Percentiles rank a stretch among this genome's conserved stretches.
These are phyloP conservation scores for Drosophila jambulina DNA, from an alignment of 1,140 invertebrate genomes.

Conservation along the genomic window DNA sequence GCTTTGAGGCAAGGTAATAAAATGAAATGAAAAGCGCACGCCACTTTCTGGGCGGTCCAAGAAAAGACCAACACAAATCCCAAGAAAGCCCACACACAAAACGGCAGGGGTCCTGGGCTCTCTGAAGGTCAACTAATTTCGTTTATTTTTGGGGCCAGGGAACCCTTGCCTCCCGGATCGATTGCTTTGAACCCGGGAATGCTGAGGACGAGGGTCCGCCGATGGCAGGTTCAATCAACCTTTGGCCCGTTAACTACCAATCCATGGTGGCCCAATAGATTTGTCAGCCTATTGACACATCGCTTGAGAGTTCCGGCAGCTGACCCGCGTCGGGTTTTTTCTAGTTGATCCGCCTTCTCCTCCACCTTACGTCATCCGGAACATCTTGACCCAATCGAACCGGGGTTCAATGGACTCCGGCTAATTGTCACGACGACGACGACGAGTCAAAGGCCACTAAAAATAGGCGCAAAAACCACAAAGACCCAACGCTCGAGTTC, in stretches of 20 bases:
- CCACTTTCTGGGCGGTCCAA: constrained; percentile 46
- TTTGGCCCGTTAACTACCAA: constrained; percentile 42
- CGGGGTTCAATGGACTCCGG: constrained; percentile 70
- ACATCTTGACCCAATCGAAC: constrained; percentile 58
- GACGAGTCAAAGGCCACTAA: constrained; percentile 29
- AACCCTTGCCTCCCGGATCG: constrained; percentile 43
- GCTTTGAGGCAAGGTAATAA: constrained; percentile 58
- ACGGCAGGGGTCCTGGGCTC: constrained; percentile 1
- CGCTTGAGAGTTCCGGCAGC: constrained; percentile 64
- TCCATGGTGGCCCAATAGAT: constrained; percentile 48
- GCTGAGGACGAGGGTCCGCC: neutral
- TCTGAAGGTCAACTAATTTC: constrained; percentile 77
- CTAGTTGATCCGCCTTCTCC: constrained; percentile 1
- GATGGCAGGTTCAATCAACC: constrained; percentile 73
- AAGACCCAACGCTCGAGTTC: constrained; percentile 25
- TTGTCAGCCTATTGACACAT: constrained; percentile 61
- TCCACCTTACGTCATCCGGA: constrained; percentile 54
- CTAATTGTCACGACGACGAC: constrained; percentile 59
- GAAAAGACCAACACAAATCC: constrained; percentile 61
- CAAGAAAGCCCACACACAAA: constrained; percentile 35
- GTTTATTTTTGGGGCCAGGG: constrained; percentile 58
- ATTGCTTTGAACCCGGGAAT: constrained; percentile 57
- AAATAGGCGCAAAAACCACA: constrained; percentile 49
- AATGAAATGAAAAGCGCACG: constrained; percentile 78
- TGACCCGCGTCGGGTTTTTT: constrained; percentile 27